Conservation (phyloP, 2,113 vertebrate species). For the Apodemus sylvaticus region DNA sequence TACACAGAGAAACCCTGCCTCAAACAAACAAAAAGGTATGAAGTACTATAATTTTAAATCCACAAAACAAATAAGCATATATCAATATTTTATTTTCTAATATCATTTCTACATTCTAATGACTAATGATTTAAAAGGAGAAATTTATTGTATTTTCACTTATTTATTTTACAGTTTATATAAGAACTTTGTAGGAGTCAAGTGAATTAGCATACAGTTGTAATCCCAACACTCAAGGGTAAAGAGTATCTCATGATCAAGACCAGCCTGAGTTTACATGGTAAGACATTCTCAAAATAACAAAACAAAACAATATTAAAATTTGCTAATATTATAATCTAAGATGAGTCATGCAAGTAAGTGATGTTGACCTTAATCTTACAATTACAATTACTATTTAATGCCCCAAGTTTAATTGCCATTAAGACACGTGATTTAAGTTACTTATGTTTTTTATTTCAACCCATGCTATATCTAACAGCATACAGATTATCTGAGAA, state of each 20-base stretch:
- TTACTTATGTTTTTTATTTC: slow-evolving; percentile 13
- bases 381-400: slow-evolving; percentile 60
- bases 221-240: neutral
- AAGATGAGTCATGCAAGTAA: slow-evolving; percentile 29
- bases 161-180: slow-evolving; percentile 63
- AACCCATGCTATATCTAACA: slow-evolving; percentile 5
- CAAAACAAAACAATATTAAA: neutral
- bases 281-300: neutral
- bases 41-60: slow-evolving; percentile 24
- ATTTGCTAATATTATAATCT: slow-evolving; percentile 43
- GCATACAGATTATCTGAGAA: slow-evolving; percentile 16
- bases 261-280: neutral
- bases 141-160: slow-evolving; percentile 50
- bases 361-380: slow-evolving; percentile 53
- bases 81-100: slow-evolving; percentile 26
- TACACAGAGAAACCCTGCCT: neutral
- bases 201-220: neutral
- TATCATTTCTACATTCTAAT: slow-evolving; percentile 25
- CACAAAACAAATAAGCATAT: slow-evolving; percentile 21
- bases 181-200: slow-evolving; percentile 8
- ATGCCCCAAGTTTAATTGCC: slow-evolving; percentile 48
- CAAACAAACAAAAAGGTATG: neutral
- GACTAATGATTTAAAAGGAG: slow-evolving; percentile 25
- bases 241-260: neutral
- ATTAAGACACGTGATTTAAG: slow-evolving; percentile 25